Percentiles rank a stretch among this genome's conserved stretches.
Conservation (phyloP, 2,888 invertebrate species). For the Electrophaes corylata region DNA sequence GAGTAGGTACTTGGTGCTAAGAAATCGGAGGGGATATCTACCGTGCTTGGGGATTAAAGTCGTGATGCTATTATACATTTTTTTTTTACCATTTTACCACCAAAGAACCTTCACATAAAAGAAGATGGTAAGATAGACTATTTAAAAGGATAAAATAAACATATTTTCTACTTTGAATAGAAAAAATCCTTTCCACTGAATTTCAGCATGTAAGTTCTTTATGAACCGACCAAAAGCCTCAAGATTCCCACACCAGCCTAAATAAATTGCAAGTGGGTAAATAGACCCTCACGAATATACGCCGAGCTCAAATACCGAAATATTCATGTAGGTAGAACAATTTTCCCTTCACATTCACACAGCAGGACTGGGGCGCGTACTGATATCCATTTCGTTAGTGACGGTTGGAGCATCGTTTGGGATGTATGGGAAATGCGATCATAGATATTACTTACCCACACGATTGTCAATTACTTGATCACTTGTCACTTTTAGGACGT, state of each 20-base stretch:
- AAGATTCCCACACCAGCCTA: background rate
- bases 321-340: constrained; percentile 45
- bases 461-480: background rate
- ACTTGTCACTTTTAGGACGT: too few species aligned
- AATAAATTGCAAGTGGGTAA: constrained; percentile 47
- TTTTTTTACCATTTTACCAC: too few species aligned
- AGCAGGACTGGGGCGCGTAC: constrained; percentile 1
- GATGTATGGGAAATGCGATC: background rate
- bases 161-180: too few species aligned
- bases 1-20: too few species aligned
- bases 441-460: background rate
- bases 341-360: constrained; percentile 40
- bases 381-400: background rate
- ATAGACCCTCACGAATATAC: constrained; percentile 43
- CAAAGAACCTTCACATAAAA: too few species aligned
- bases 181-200: too few species aligned
- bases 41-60: too few species aligned
- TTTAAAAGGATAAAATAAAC: too few species aligned
- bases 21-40: too few species aligned
- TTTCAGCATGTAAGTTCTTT: background rate
- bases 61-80: too few species aligned
- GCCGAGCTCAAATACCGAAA: constrained; percentile 41
- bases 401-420: background rate
- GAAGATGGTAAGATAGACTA: too few species aligned
- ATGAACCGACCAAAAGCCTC: background rate